Evolutionary conservation across 2,113 vertebrate species (phyloP).

Genomic region (Brachionichthys hirsutus): DNA sequence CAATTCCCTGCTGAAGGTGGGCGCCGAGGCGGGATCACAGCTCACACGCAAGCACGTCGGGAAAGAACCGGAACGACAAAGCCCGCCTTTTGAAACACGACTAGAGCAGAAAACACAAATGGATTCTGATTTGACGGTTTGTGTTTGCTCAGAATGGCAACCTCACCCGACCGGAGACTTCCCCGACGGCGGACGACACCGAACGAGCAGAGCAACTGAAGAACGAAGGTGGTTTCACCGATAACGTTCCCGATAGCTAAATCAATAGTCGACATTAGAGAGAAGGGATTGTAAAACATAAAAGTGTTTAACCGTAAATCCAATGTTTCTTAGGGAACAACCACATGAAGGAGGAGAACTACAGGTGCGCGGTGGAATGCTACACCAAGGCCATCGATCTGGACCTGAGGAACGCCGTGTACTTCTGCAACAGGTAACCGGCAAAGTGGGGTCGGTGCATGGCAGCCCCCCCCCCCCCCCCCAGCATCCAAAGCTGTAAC

Average conservation of each 20-base stretch:
- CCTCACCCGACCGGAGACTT: slow-evolving; percentile 79
- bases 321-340: slow-evolving; percentile 86
- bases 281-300: too few species aligned
- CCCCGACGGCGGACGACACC: slow-evolving; percentile 80
- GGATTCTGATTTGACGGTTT: slow-evolving; percentile 21
- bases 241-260: neutral
- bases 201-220: slow-evolving; percentile 94
- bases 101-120: too few species aligned
- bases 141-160: slow-evolving; percentile 82
- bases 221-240: slow-evolving; percentile 85
- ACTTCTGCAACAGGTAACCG: slow-evolving; percentile 96
- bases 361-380: slow-evolving; percentile 89
- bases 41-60: too few species aligned
- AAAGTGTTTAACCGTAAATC: neutral
- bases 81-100: too few species aligned
- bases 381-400: slow-evolving; percentile 92
- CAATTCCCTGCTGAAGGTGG: slow-evolving; percentile 89
- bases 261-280: too few species aligned
- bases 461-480: too few species aligned
- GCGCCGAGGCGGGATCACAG: too few species aligned
- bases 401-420: slow-evolving; percentile 94
- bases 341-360: slow-evolving; percentile 98
- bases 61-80: too few species aligned
- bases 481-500: too few species aligned
- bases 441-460: too few species aligned